These are phyloP conservation scores for Pseudochirops corinnae DNA, from an alignment of 2,797 vertebrate genomes.

Conservation along the genomic window DNA sequence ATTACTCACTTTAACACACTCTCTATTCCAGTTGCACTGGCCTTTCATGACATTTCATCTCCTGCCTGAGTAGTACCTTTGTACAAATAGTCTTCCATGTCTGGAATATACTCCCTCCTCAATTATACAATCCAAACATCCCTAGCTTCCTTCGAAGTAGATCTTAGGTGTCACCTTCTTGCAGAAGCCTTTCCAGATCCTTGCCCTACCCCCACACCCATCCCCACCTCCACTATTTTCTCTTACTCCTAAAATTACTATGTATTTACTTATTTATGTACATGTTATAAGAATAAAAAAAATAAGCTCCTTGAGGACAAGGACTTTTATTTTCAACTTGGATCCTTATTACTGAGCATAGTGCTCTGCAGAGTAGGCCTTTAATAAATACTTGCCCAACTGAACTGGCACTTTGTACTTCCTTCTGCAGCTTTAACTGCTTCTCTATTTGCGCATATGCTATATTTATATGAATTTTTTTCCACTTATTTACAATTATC, in stretches of 20 bases:
- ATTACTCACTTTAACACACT: not conserved
- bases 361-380: not conserved
- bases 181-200: not conserved
- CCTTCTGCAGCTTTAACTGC: not conserved
- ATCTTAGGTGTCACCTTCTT: not conserved
- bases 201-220: not conserved
- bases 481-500: conserved; percentile 26
- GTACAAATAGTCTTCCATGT: not conserved
- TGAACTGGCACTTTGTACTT: not conserved
- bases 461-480: not conserved
- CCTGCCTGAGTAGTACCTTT: not conserved
- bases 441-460: not conserved
- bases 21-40: not conserved
- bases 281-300: not conserved
- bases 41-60: not conserved
- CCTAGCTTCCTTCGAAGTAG: not conserved
- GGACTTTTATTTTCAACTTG: not conserved
- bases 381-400: not conserved
- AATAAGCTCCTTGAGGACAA: not conserved
- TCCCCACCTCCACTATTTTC: not conserved
- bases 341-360: not conserved
- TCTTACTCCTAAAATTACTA: not conserved
- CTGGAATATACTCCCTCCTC: not conserved
- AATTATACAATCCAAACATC: not conserved
- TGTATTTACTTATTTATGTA: not conserved